phyloP scores from a whole-genome alignment of 2,113 vertebrate genomes.

The Haliaeetus leucogaster region DNA sequence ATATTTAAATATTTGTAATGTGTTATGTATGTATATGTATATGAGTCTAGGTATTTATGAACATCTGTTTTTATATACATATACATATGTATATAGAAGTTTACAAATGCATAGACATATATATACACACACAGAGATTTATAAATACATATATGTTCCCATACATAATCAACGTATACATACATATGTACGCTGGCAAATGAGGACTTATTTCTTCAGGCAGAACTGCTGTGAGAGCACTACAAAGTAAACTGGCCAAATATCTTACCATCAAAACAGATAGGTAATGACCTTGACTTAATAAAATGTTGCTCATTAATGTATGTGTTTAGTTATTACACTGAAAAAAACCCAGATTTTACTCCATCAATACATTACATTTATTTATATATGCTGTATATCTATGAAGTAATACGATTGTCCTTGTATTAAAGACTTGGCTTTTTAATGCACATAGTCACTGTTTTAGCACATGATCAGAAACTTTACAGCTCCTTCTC shows the following conservation, averaged over 20 bases:
- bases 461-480: not conserved
- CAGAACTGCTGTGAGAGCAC: not conserved
- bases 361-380: not conserved
- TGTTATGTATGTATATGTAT: not conserved
- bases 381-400: not conserved
- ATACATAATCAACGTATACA: not conserved
- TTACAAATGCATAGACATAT: not conserved
- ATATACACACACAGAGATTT: not conserved
- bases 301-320: not conserved
- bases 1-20: not conserved
- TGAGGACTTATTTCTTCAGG: not conserved
- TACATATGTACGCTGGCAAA: not conserved
- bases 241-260: not conserved
- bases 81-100: not conserved
- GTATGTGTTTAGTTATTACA: not conserved
- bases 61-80: not conserved
- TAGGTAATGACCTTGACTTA: not conserved
- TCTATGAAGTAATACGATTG: not conserved
- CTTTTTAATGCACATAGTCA: not conserved
- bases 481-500: not conserved
- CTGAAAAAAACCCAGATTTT: not conserved
- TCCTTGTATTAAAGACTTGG: not conserved
- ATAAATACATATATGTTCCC: not conserved
- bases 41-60: not conserved
- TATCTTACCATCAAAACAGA: not conserved